Evolutionary conservation across 2,797 vertebrate species (phyloP).

Genomic region (Girardinus metallicus): DNA sequence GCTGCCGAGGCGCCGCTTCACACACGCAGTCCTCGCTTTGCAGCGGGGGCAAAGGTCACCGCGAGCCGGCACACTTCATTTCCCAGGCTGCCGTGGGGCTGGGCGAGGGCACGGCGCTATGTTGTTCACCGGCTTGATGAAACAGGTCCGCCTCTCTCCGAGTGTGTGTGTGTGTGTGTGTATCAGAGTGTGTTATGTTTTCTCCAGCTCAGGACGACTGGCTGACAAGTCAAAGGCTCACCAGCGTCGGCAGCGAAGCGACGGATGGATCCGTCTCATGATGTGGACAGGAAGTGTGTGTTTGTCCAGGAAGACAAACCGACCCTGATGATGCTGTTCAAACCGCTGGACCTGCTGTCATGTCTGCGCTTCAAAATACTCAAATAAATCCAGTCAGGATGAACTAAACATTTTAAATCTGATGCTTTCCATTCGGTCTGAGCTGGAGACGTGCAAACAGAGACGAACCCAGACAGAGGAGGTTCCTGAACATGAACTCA

Average conservation of each 20-base stretch:
- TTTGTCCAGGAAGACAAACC: neutral
- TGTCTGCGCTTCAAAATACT: slow-evolving; percentile 8
- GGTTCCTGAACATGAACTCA: neutral
- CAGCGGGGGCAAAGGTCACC: slow-evolving; percentile 59
- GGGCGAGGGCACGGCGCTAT: slow-evolving; percentile 38
- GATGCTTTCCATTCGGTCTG: neutral
- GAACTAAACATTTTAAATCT: neutral
- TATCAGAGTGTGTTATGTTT: slow-evolving; percentile 44
- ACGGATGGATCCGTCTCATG: slow-evolving; percentile 41
- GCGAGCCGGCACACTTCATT: slow-evolving; percentile 68
- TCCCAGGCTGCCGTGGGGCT: slow-evolving; percentile 65
- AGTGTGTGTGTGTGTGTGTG: slow-evolving; percentile 2
- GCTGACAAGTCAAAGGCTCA: slow-evolving; percentile 61
- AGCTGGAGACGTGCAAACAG: neutral
- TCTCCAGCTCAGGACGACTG: slow-evolving; percentile 58
- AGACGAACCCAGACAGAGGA: neutral
- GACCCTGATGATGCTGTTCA: slow-evolving; percentile 46
- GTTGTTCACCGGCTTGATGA: slow-evolving; percentile 58
- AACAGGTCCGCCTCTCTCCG: slow-evolving; percentile 47
- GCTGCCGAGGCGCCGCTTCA: slow-evolving; percentile 22
- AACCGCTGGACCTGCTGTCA: slow-evolving; percentile 37
- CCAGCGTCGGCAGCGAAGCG: slow-evolving; percentile 43
- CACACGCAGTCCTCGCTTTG: slow-evolving; percentile 23
- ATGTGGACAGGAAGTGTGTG: slow-evolving; percentile 16
- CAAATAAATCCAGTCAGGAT: neutral